Base-by-base conservation (phyloP, 2,888 invertebrate species). In the Zhuqinia jingwanae region DNA sequence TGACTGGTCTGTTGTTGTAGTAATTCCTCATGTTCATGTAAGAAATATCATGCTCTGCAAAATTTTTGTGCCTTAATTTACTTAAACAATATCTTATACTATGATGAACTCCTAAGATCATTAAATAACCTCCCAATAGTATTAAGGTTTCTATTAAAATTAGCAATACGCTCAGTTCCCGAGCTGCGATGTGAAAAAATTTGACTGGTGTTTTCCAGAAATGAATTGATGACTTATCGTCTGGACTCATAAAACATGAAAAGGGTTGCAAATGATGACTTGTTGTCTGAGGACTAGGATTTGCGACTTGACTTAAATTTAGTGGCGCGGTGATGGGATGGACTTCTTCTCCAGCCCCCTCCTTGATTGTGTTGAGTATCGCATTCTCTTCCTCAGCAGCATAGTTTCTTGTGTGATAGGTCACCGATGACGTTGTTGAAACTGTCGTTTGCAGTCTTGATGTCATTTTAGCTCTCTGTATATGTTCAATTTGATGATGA, bases 101-200 rank as follows among this genome's bases (percentile, higher is more conserved):
- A 42, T 85, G 76, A 25, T 87, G 84, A 20, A 84, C 63, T 27
- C 85, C 85, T 50, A 87, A 65, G 8, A 87, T 60, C n/a, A 87
- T 63, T 70, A 85, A 87, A 47, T 87, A 87, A 13, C 87, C 87
- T 20, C 85, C 45, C 3, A 87, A 77, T 1, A 87, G 75, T 3
- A 87, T 30, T 22, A 83, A 70, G 1, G 87, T 87, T 65, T 87
- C 87, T 20, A 84, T 15, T 60, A 87, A 42, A 56, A 87, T 84
- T n/a, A 87, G 30, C 17, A 87, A 27, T 17, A 87, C 87, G 42
- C 83, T 79, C 22, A 83, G 58, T 65, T 87, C 87, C 22, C 87
- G 6, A 2, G 79, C 25, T 17, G 79, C 45, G 42, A 70, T 22
- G 13, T 83, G 79, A n/a, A 82, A 36, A 42, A 60, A 77, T 30